Evolutionary conservation across 2,888 invertebrate species (phyloP).

Genomic region (Ophion ellenae): DNA sequence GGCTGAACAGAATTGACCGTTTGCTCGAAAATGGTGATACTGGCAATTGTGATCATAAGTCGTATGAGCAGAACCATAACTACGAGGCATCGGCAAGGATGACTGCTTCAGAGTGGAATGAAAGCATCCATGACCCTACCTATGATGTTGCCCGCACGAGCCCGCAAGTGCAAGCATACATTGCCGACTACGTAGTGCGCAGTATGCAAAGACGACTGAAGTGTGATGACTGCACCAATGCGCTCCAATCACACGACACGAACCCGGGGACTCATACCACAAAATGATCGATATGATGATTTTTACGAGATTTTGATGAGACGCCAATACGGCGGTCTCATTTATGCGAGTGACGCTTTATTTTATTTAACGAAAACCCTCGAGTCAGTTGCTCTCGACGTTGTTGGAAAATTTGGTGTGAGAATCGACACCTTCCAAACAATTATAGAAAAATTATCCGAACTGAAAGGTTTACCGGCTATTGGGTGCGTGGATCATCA

Average conservation of each 20-base stretch:
- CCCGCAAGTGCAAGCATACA: too few relatives aligned
- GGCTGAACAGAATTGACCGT: conserved; percentile 1
- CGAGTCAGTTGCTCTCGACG: conserved; percentile 10
- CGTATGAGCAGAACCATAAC: not conserved
- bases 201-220: not conserved
- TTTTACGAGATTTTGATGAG: too few relatives aligned
- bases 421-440: conserved; percentile 12
- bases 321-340: conserved; percentile 5
- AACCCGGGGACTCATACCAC: not conserved
- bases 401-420: conserved; percentile 2
- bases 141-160: conserved; percentile 15
- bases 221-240: not conserved
- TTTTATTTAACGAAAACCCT: not conserved
- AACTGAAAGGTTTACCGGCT: not conserved
- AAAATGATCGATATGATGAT: not conserved
- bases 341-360: not conserved
- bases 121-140: not conserved
- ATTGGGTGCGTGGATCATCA: conserved; percentile 16
- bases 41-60: not conserved
- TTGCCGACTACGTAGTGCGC: conserved; percentile 10
- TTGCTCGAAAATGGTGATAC: not conserved
- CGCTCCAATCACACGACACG: not conserved
- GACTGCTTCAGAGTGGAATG: not conserved
- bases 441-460: conserved; percentile 11
- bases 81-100: too few relatives aligned